phyloP scores from a whole-genome alignment of 2,888 invertebrate genomes.

The Amblyteles armatorius region DNA sequence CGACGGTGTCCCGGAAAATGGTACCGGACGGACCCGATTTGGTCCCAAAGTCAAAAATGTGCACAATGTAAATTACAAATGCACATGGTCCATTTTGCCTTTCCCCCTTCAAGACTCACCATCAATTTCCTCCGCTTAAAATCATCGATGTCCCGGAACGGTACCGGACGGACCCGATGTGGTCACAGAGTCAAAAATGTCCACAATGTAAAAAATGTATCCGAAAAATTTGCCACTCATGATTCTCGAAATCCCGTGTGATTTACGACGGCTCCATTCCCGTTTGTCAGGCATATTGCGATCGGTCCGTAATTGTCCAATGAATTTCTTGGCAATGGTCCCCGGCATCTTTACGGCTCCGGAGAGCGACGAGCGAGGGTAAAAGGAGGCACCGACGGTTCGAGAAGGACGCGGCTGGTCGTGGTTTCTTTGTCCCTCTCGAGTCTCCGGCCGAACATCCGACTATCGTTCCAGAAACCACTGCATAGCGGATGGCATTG shows the following conservation, averaged over 20 bases:
- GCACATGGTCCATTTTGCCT: too few relatives aligned
- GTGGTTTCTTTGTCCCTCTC: slow-evolving; percentile 59
- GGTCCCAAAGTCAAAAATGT: not conserved
- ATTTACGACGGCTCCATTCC: slow-evolving; percentile 12
- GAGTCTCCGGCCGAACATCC: slow-evolving; percentile 46
- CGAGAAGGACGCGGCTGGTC: slow-evolving; percentile 29
- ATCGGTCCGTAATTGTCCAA: slow-evolving; percentile 66
- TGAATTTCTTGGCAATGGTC: slow-evolving; percentile 65
- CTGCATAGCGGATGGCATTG: slow-evolving; percentile 59
- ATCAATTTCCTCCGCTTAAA: too few relatives aligned
- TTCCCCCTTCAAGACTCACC: too few relatives aligned
- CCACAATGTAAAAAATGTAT: not conserved
- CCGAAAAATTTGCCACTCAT: not conserved
- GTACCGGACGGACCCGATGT: not conserved
- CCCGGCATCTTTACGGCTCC: slow-evolving; percentile 56
- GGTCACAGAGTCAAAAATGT: not conserved
- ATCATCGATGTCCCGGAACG: too few relatives aligned
- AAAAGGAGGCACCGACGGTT: slow-evolving; percentile 7
- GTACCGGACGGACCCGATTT: not conserved
- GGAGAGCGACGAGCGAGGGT: slow-evolving; percentile 58
- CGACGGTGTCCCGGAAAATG: too few relatives aligned
- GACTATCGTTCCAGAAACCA: slow-evolving; percentile 65
- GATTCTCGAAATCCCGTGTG: not conserved
- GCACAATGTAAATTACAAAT: not conserved
- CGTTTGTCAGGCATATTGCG: slow-evolving; percentile 60